Evolutionary conservation across 1,140 invertebrate genomes (phyloP), one percentile per base, ranked within the genome.

Genomic region (Ceratina australensis): DNA sequence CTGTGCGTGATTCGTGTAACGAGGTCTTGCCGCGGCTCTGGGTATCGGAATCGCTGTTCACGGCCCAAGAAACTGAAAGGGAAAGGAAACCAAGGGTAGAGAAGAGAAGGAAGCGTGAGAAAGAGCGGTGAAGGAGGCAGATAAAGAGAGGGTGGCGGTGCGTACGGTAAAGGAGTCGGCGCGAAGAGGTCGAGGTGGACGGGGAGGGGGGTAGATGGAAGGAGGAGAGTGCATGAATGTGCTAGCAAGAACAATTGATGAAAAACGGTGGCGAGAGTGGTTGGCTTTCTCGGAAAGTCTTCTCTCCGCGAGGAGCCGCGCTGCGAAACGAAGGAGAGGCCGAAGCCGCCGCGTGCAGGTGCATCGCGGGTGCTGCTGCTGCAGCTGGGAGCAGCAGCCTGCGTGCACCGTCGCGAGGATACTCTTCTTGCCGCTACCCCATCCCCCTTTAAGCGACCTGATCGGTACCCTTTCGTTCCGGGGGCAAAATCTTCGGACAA

Each of bases 311-410:
- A 66, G 76, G 33, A 79, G 69, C 52, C 75, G 66, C 60, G 74
- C 33, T 59, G 75, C 66, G 84, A 84, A 83, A 87, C 60, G 79
- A 83, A 87, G 77, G 83, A 78, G 82, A 42, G 33, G 33, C 33
- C 33, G 33, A 42, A 42, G 33, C 33, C 33, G 33, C 33, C 33
- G 10, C 33, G 5, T 84, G 83, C 85, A 88, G 87, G 86, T 88
- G 85, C 81, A 82, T 86, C 85, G 78, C 78, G 76, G 80, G 82
- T 85, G 84, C 85, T 87, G 79, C 84, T 87, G 87, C 33, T 42
- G 33, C n/a, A n/a, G n/a, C n/a, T n/a, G n/a, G n/a, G n/a, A n/a
- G n/a, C n/a, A n/a, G 79, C 80, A 85, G 77, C 80, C 76, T 83
- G 84, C 86, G 78, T 75, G 67, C 61, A 64, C 33, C 78, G 60